Evolutionary conservation across 2,797 vertebrate genomes (phyloP), one percentile per base, ranked within the genome.

Genomic region (Oryzias sinensis): DNA sequence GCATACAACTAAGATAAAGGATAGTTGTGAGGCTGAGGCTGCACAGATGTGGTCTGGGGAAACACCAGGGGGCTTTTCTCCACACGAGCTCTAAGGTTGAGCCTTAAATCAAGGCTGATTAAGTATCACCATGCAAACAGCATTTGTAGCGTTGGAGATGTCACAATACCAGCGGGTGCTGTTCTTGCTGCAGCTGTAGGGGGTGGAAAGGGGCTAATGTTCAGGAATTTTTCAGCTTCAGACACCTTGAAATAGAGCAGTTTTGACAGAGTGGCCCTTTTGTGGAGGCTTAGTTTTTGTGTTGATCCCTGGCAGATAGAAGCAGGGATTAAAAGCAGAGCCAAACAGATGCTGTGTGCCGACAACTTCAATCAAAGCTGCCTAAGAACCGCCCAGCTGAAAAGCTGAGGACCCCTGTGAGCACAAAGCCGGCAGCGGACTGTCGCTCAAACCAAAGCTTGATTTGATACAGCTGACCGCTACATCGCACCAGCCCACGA

Each of bases 401-500:
- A 59, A 59, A 70, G 69, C 57, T 49, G 58, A 57, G 60, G 62
- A 77, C 54, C 62, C 45, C 53, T 22, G 14, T 56, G 56, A 56
- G 50, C n/a, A 33, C 58, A 37, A 57, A 75, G 62, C 56, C 18
- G 59, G 53, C 67, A 68, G 70, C 76, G 60, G 25, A 46, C 83
- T 79, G 83, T 79, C 85, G 76, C 49, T 81, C 74, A 79, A 72
- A 69, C 43, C 4, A 0, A 48, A 53, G 53, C 59, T n/a, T 11
- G 46, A 37, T 52, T 56, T 76, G 68, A 76, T 74, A 76, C 53
- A 70, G 62, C 73, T 72, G 69, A 70, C 72, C 44, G 57, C 79
- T 84, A 79, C 49, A 78, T 87, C 84, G 80, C 80, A 82, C 57
- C 75, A 71, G 62, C 81, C 84, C 76, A 82, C 80, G 33, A 71